A percentile compares a stretch with the other conserved stretches of the same genome.
Conservation (phyloP, 2,888 invertebrate genomes). For the Eudemis profundana region DNA sequence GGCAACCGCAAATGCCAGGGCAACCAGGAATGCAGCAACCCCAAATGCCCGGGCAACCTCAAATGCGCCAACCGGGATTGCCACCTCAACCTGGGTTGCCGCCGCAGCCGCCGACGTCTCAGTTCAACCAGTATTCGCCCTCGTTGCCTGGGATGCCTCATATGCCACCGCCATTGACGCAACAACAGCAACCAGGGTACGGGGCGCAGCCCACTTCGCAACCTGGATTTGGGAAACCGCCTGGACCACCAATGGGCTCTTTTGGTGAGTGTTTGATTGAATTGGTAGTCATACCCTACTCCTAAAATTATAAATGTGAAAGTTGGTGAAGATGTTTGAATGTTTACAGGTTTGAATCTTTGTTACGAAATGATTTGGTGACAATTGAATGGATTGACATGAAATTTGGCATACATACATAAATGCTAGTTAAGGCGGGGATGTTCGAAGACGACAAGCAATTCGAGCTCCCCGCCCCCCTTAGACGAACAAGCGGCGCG, state of each 20-base stretch:
- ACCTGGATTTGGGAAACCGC: conserved; percentile 60
- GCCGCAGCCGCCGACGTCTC: conserved; percentile 46
- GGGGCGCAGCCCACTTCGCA: conserved; percentile 56
- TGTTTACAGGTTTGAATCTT: too few species aligned
- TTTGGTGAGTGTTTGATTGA: conserved; percentile 58
- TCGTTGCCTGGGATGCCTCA: conserved; percentile 69
- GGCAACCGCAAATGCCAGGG: conserved; percentile 54
- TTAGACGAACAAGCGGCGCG: too few species aligned
- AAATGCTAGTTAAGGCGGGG: too few species aligned
- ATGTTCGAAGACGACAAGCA: too few species aligned
- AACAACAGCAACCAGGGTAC: conserved; percentile 68
- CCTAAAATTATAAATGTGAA: too few species aligned
- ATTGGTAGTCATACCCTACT: too few species aligned
- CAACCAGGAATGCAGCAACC: conserved; percentile 51
- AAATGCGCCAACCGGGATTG: conserved; percentile 40
- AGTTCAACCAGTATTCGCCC: conserved; percentile 53
- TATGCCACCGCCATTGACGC: conserved; percentile 78
- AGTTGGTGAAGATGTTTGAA: too few species aligned
- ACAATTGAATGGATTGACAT: too few species aligned
- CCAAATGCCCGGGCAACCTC: conserved; percentile 51
- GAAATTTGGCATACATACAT: too few species aligned
- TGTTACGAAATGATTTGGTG: too few species aligned
- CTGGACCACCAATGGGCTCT: conserved; percentile 57
- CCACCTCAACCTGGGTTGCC: conserved; percentile 52
- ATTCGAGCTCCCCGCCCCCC: too few species aligned